phyloP scores from a whole-genome alignment of 2,113 vertebrate genomes.

The Gymnocephalus cernua region DNA sequence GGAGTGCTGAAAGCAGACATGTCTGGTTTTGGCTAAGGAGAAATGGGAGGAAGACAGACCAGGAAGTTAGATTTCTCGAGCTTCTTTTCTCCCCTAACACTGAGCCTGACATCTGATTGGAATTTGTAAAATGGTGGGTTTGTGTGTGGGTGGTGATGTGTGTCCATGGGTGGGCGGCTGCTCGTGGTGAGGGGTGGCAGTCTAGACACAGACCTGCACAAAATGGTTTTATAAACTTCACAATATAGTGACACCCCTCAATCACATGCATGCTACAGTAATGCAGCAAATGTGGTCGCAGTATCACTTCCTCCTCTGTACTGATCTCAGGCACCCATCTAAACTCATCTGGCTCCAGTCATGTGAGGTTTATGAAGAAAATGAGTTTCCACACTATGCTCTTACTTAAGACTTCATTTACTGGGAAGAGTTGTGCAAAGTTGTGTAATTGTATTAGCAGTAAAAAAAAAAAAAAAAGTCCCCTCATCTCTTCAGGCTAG shows the following conservation, averaged over 20 bases:
- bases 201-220: slow-evolving; percentile 70
- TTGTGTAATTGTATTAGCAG: not conserved
- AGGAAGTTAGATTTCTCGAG: slow-evolving; percentile 56
- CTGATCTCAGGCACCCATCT: slow-evolving; percentile 34
- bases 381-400: slow-evolving; percentile 26
- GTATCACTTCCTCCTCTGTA: slow-evolving; percentile 71
- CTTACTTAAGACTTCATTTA: slow-evolving; percentile 6
- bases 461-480: not conserved
- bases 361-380: slow-evolving; percentile 36
- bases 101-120: slow-evolving; percentile 45
- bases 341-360: slow-evolving; percentile 14
- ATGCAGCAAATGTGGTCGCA: slow-evolving; percentile 21
- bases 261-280: slow-evolving; percentile 15
- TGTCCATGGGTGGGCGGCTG: slow-evolving; percentile 25
- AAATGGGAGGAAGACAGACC: slow-evolving; percentile 42
- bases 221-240: slow-evolving; percentile 51
- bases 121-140: slow-evolving; percentile 50
- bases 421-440: slow-evolving; percentile 5
- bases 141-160: slow-evolving; percentile 38
- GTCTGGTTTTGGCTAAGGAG: slow-evolving; percentile 55
- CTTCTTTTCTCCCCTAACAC: not conserved
- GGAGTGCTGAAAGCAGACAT: slow-evolving; percentile 68
- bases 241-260: slow-evolving; percentile 28
- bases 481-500: not conserved
- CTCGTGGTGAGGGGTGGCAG: slow-evolving; percentile 27